Evolutionary conservation across 1,140 invertebrate genomes (phyloP), one percentile per base, ranked within the genome.

Genomic region (Drosophila elegans): DNA sequence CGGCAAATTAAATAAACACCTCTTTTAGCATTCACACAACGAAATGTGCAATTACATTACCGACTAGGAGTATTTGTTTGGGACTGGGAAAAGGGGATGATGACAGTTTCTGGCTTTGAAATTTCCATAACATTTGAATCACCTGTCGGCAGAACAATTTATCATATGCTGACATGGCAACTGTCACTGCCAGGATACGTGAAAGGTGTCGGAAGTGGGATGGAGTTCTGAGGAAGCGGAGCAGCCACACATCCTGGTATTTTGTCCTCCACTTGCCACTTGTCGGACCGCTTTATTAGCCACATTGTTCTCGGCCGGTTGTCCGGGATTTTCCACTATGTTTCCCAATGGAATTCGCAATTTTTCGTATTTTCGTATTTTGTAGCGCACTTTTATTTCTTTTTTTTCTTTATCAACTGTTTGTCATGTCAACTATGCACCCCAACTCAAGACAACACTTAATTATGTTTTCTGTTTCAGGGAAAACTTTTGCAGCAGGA

Each of bases 1-100:
- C 39, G 51, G 66, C 75, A 88, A 86, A 88, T 86, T 86, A 88
- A 86, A 86, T 86, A 86, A 88, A 88, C 83, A 88, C 83, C 83
- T 88, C 72, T 54, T 68, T 86, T 85, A 34, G 74, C 79, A 82
- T 88, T 80, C 74, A 82, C 34, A 75, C 75, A 82, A 71, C 66
- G 69, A 72, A 86, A 68, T 88, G 78, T 88, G 83, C 79, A 86
- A 86, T 86, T 86, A 86, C 76, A 86, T 86, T 83, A 88, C 71
- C 62, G 36, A 75, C 49, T 46, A 41, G 16, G 25, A 48, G 72
- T 44, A 67, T 63, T 44, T 53, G 27, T 13, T n/a, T 66, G 27
- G 13, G 13, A 3, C 25, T 29, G 48, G n/a, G 21, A 21, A 42
- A 4, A 10, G 38, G 36, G 32, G 36, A 48, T 4, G 13, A 10